phyloP scores from a whole-genome alignment of 1,140 invertebrate genomes.

The Physella acuta region DNA sequence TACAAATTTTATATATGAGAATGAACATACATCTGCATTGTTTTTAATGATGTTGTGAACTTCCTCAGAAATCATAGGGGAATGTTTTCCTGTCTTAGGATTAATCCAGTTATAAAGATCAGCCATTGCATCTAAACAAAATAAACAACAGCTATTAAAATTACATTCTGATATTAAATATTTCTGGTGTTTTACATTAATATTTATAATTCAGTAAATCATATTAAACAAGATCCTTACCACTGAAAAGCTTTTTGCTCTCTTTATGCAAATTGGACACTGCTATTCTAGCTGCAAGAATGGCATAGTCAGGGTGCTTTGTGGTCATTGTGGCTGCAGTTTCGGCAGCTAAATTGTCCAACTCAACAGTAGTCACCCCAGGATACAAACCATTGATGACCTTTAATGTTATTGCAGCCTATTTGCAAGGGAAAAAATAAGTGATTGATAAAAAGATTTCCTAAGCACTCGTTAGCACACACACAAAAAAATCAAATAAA shows the following conservation, averaged over 20 bases:
- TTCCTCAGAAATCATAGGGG: slow-evolving; percentile 84
- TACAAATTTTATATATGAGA: too few relatives aligned
- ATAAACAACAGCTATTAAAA: too few relatives aligned
- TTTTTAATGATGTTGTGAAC: slow-evolving; percentile 83
- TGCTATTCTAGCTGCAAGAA: slow-evolving; percentile 91
- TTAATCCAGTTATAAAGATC: slow-evolving; percentile 81
- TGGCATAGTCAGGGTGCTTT: slow-evolving; percentile 94
- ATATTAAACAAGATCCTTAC: slow-evolving; percentile 32
- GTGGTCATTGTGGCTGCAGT: slow-evolving; percentile 94
- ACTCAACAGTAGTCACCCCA: slow-evolving; percentile 92
- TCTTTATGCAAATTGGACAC: slow-evolving; percentile 98
- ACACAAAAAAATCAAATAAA: background rate
- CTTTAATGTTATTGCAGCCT: slow-evolving; percentile 63
- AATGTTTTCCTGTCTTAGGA: slow-evolving; percentile 69
- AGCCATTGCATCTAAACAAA: slow-evolving; percentile 82
- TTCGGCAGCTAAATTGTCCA: slow-evolving; percentile 96
- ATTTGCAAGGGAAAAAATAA: slow-evolving; percentile 36
- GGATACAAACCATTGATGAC: slow-evolving; percentile 91
- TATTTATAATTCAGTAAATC: too few relatives aligned
- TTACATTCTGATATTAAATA: too few relatives aligned
- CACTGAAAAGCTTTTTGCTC: slow-evolving; percentile 62
- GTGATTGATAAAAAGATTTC: background rate
- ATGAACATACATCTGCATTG: slow-evolving; percentile 77
- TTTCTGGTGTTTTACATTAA: too few relatives aligned
- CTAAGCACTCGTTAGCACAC: too few relatives aligned